Evolutionary conservation across 2,888 invertebrate species (phyloP).

Genomic region (Philereme transversata): DNA sequence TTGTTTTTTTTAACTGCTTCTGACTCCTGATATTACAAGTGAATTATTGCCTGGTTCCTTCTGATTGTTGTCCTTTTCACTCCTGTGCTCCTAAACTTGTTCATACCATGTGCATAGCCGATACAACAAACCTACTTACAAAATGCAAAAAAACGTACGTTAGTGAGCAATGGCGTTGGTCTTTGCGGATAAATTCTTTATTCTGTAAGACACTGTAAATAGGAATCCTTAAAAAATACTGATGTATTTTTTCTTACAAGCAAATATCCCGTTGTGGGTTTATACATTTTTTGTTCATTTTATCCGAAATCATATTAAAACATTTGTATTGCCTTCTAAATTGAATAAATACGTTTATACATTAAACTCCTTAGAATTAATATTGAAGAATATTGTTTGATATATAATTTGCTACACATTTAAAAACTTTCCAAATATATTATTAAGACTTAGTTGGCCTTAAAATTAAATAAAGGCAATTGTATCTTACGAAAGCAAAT

Average conservation of each 20-base stretch:
- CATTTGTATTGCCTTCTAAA: constrained; percentile 10
- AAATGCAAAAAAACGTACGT: constrained; percentile 4
- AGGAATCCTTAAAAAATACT: neutral
- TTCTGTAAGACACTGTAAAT: constrained; percentile 4
- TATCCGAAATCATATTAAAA: constrained; percentile 12
- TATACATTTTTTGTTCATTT: constrained; percentile 2
- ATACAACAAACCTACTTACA: constrained; percentile 7
- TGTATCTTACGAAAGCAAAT: constrained; percentile 31
- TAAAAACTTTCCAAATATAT: neutral
- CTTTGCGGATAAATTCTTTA: neutral
- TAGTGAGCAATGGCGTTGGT: constrained; percentile 28
- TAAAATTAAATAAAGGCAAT: neutral
- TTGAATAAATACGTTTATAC: constrained; percentile 5
- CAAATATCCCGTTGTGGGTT: neutral
- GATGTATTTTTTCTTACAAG: no score
- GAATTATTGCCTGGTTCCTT: constrained; percentile 8
- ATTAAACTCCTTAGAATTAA: constrained; percentile 3
- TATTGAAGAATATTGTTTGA: neutral
- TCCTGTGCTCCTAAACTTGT: constrained; percentile 8
- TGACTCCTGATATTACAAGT: neutral
- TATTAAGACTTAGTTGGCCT: neutral
- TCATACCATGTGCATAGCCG: constrained; percentile 5
- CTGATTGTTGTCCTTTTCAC: constrained; percentile 1
- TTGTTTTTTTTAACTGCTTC: no score
- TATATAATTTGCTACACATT: neutral